Conservation (phyloP, 2,888 invertebrate genomes). For the Tetropium fuscum region DNA sequence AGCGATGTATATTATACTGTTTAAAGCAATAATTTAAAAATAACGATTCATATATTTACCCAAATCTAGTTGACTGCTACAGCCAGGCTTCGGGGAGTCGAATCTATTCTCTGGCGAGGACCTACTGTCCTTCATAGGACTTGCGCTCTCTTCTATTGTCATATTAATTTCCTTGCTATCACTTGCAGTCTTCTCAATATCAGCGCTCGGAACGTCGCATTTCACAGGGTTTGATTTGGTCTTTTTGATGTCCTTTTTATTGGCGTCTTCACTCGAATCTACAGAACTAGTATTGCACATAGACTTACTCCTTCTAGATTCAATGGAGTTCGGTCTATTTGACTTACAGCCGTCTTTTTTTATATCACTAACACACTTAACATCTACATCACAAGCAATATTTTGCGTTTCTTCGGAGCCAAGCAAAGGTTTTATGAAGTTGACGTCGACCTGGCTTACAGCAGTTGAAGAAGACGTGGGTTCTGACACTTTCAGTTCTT, state of each 20-base stretch:
- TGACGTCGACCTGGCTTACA: conserved; percentile 41
- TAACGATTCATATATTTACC: conserved; percentile 46
- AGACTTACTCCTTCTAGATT: conserved; percentile 58
- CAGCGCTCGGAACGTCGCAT: conserved; percentile 43
- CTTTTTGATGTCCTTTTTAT: conserved; percentile 56
- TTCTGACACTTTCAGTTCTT: conserved; percentile 52
- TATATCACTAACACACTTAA: conserved; percentile 45
- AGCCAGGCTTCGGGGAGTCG: conserved; percentile 63
- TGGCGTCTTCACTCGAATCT: conserved; percentile 53
- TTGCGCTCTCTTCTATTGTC: conserved; percentile 58
- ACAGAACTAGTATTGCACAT: conserved; percentile 56
- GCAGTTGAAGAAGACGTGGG: conserved; percentile 49
- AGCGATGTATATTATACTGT: no score
- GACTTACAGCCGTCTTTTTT: conserved; percentile 51
- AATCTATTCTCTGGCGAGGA: conserved; percentile 56
- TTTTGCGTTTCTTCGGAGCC: conserved; percentile 47
- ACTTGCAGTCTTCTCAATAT: conserved; percentile 38
- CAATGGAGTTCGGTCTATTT: conserved; percentile 53
- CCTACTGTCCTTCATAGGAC: conserved; percentile 55
- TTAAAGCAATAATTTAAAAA: no score
- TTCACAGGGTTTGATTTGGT: conserved; percentile 57
- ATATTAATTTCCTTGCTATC: conserved; percentile 51
- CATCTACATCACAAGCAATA: conserved; percentile 49
- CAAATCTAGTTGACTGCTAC: conserved; percentile 61
- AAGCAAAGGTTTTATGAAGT: conserved; percentile 42